Base-by-base conservation (phyloP, 2,113 vertebrate species). In the Scolopax mira region DNA sequence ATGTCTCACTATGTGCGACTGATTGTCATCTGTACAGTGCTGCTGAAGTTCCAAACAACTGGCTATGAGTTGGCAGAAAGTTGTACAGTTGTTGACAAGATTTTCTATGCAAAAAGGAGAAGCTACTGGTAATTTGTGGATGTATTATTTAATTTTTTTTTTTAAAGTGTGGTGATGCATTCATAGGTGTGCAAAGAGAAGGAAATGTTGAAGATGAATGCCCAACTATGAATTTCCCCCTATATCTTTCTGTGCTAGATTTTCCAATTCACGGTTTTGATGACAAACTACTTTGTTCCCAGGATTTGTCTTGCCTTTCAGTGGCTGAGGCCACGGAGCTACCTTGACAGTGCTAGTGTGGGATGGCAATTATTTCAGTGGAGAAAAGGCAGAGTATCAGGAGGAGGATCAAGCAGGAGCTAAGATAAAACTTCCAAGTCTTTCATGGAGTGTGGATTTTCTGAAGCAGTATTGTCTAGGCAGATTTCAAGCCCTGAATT, bases 61-160 rank as follows among this genome's bases (percentile, higher is more conserved):
- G 39, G 19, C 8, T 88, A 14, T 61, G 42, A 64, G n/a, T 19
- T 72, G 17, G 27, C 49, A 88, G 41, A 46, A 48, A 33, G 11
- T 18, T 58, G 31, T 52, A 41, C 51, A 35, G n/a, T 22, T 54
- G n/a, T 52, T 75, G 61, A 35, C 4, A 55, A 33, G 23, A 46
- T 37, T 52, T 52, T 42, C 46, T 58, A 10, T 48, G 14, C 23
- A 42, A 54, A 95, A 78, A 71, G 11, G 3, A 77, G 37, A 35
- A 54, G 12, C 10, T 71, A 11, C 21, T 35, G 11, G 9, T 61
- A 21, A 85, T 18, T 41, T 77, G 18, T 51, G 10, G 3, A 22
- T 18, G 2, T 28, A 4, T 64, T 23, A 9, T 37, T 27, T 79
- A n/a, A 0, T 1, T 28, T 3, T 18, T 39, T 42, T 62, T 41